Evolutionary conservation across 23 tunicate genomes (phyloP).

Genomic region (Phallusia fumigata): DNA sequence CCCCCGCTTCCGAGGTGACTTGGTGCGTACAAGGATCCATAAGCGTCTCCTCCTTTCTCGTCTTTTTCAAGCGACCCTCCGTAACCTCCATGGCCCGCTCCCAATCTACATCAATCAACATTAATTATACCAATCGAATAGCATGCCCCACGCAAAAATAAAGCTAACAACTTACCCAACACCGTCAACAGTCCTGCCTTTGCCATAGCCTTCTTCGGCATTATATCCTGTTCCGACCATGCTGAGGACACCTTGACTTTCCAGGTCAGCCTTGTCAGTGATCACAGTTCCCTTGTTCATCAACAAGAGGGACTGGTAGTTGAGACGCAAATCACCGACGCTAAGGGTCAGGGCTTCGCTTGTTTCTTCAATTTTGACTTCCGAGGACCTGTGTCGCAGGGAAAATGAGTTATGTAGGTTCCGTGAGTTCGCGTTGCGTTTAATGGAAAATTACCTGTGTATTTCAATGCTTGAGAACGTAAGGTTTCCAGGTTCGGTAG

Average conservation of each 20-base stretch:
- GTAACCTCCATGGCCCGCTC: slow-evolving; percentile 43
- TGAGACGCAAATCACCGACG: slow-evolving; percentile 21
- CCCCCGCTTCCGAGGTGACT: slow-evolving; percentile 32
- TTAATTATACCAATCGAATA: background rate
- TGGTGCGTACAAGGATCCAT: slow-evolving; percentile 28
- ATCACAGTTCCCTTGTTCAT: slow-evolving; percentile 13
- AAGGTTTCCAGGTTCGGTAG: slow-evolving; percentile 16
- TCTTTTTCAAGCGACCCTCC: slow-evolving; percentile 23
- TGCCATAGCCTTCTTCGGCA: slow-evolving; percentile 14
- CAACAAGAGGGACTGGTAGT: slow-evolving; percentile 21
- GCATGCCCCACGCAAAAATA: background rate
- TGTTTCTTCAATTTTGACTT: slow-evolving; percentile 6
- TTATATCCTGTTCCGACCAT: slow-evolving; percentile 27
- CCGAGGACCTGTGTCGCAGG: slow-evolving; percentile 13
- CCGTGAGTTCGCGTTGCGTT: background rate
- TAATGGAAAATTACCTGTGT: background rate
- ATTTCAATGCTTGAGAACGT: slow-evolving; percentile 15
- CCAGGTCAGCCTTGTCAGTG: slow-evolving; percentile 21
- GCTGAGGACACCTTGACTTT: slow-evolving; percentile 12
- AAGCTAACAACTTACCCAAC: slow-evolving; percentile 5
- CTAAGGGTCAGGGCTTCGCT: background rate
- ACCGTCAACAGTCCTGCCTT: slow-evolving; percentile 22
- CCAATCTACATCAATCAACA: slow-evolving; percentile 2
- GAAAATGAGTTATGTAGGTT: background rate
- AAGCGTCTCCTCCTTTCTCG: slow-evolving; percentile 26